Conservation (phyloP, 2,797 vertebrate genomes). For the Thalassophryne amazonica region DNA sequence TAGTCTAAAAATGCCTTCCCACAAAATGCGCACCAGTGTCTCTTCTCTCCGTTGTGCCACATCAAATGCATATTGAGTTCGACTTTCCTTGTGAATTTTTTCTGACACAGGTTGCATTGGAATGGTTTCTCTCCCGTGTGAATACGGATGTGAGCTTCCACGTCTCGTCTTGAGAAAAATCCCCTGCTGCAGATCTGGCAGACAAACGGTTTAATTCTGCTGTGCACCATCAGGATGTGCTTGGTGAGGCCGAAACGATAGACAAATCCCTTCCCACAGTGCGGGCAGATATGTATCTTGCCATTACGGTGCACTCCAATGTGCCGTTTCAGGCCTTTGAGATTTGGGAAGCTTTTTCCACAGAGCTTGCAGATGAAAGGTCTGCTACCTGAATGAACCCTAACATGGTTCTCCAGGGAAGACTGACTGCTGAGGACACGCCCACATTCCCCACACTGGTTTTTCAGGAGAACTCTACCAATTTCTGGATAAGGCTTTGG, state of each 20-base stretch:
- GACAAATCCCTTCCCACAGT: constrained; percentile 77
- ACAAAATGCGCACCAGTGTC: constrained; percentile 73
- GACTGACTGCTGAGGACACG: constrained; percentile 66
- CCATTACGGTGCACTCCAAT: constrained; percentile 69
- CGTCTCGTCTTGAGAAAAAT: constrained; percentile 71
- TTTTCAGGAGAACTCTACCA: constrained; percentile 55
- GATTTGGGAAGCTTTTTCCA: constrained; percentile 69
- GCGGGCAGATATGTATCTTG: constrained; percentile 64
- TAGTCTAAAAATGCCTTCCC: constrained; percentile 77
- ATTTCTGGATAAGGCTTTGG: constrained; percentile 59
- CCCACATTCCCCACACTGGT: constrained; percentile 74
- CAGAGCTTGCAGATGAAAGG: constrained; percentile 73
- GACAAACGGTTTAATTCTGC: constrained; percentile 64
- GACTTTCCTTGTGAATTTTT: constrained; percentile 68
- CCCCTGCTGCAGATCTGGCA: constrained; percentile 75
- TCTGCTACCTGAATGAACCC: constrained; percentile 59
- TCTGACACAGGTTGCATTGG: constrained; percentile 72
- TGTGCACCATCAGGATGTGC: constrained; percentile 74
- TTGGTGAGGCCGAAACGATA: constrained; percentile 75
- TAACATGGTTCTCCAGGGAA: constrained; percentile 72
- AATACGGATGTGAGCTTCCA: constrained; percentile 67
- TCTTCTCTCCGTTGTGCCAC: constrained; percentile 77
- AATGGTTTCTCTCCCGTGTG: constrained; percentile 80
- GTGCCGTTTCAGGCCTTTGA: constrained; percentile 70
- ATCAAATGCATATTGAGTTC: constrained; percentile 76